These are phyloP conservation scores for Galago senegalensis DNA, from an alignment of 2,797 vertebrate genomes.

Conservation along the genomic window DNA sequence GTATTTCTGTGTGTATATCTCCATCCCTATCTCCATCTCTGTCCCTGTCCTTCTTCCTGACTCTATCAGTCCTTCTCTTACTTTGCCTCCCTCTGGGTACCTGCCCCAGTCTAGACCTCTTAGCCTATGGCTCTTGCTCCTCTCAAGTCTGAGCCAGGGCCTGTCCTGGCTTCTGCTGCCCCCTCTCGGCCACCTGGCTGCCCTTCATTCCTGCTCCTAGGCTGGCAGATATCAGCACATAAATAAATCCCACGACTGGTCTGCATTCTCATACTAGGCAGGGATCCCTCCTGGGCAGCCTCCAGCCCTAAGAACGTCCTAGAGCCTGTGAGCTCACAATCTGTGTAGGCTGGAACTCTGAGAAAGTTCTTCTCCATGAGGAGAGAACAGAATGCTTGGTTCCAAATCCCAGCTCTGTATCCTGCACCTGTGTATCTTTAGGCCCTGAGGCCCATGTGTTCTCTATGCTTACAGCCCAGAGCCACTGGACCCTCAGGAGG, in stretches of 20 bases:
- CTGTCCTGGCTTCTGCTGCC: slow-evolving; percentile 83
- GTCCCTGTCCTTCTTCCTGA: not conserved
- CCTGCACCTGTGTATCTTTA: not conserved
- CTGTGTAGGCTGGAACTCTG: not conserved
- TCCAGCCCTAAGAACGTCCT: not conserved
- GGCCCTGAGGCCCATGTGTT: not conserved
- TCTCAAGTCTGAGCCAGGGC: slow-evolving; percentile 17
- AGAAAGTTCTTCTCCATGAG: not conserved
- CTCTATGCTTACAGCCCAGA: not conserved
- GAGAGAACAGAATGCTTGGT: not conserved
- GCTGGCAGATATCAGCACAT: not conserved
- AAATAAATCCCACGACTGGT: not conserved
- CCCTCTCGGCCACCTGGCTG: slow-evolving; percentile 81
- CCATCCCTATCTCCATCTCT: not conserved
- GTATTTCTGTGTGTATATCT: not conserved
- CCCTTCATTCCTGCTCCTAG: slow-evolving; percentile 64
- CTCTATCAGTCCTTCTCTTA: not conserved
- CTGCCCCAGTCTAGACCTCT: not conserved
- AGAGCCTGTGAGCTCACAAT: not conserved
- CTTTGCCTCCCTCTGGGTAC: not conserved
- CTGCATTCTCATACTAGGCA: not conserved
- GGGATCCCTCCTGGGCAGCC: not conserved
- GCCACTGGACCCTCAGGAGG: not conserved
- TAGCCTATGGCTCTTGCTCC: not conserved
- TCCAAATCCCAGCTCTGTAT: not conserved